Evolutionary conservation across 2,113 vertebrate species (phyloP), one percentile per base, ranked within the genome.

Genomic region (Parotia lawesii): DNA sequence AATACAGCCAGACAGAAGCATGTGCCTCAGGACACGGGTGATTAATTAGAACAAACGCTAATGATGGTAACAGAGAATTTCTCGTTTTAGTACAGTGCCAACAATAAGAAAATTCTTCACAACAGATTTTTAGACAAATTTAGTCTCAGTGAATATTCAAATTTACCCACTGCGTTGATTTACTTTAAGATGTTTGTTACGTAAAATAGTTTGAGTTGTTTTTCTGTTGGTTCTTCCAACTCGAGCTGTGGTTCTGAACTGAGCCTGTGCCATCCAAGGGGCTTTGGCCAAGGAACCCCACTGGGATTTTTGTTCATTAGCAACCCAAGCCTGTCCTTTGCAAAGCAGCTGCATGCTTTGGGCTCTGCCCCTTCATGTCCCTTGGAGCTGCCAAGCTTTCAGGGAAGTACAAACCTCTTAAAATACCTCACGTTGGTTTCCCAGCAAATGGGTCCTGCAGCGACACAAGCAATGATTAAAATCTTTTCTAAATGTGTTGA

Each of bases 381-480:
- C 61, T 57, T 3, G 58, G 51, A 64, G 51, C 83, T 80, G 83
- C 72, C 64, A 74, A 24, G 83, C 67, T 62, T n/a, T 33, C 71
- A 58, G 77, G 77, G 74, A 85, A 87, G 40, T 3, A 73, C 40
- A 51, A 74, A 67, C 87, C 93, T 80, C 60, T 24, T 77, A 19
- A 33, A 77, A 27, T 9, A 62, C 44, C 54, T 83, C 77, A 66
- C 50, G 62, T 24, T 74, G 91, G 44, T 15, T 77, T 74, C 65
- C 61, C 76, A 92, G 60, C 53, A 89, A 91, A 77, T 10, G 25
- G 56, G 82, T 75, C 85, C 81, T 15, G 65, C 65, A 69, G 58
- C 71, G 87, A 85, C 85, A 91, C 47, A 64, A 83, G 86, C 82
- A 64, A 60, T 6, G 61, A 96, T 67, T 94, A 88, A 95, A 81